Base-by-base conservation (phyloP, 1,140 invertebrate genomes). In the Oedothorax gibbosus region DNA sequence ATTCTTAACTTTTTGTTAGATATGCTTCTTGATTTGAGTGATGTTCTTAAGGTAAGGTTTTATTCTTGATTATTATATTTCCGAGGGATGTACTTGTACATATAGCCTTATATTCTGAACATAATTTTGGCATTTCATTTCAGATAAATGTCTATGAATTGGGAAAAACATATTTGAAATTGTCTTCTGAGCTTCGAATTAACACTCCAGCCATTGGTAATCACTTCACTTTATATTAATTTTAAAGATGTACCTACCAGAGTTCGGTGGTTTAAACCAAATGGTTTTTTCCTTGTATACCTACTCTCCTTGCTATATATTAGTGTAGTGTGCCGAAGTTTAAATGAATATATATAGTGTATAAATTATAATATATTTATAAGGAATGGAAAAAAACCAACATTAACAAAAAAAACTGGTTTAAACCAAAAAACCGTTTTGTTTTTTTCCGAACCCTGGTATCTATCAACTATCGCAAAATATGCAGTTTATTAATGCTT, bases 21-120 rank as follows among this genome's bases (percentile, higher is more conserved):
- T 93, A 93, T 98, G 90, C 91, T 99, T 18, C 95, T 99, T 87
- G 98, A 99, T 90, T 98, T 99, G 65, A 98, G 97, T 91, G 98
- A 99, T 91, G 94, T 97, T 53, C 93, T 99, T 50, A 91, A 92
- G 89, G 91, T 92, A 87, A 86, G 87, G 20, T 35, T 35, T 35
- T 35, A 2, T 2, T 35, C 1, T 35, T 35, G 50, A n/a, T 50
- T 56, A 60, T 20, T 20, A 20, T 51, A 87, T 35, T 14, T 10
- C n/a, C 78, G 35, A 18, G 2, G 53, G 6, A 65, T 54, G 5
- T 14, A 56, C 7, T 14, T 21, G 35, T 66, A 7, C n/a, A 75
- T 65, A 15, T 62, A 10, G 53, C 49, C 66, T 75, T 86, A 18
- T 53, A 35, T 86, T n/a, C 6, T 35, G 18, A 14, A 73, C 15